Base-by-base conservation (phyloP, 2,797 vertebrate species). In the Mycteria americana region DNA sequence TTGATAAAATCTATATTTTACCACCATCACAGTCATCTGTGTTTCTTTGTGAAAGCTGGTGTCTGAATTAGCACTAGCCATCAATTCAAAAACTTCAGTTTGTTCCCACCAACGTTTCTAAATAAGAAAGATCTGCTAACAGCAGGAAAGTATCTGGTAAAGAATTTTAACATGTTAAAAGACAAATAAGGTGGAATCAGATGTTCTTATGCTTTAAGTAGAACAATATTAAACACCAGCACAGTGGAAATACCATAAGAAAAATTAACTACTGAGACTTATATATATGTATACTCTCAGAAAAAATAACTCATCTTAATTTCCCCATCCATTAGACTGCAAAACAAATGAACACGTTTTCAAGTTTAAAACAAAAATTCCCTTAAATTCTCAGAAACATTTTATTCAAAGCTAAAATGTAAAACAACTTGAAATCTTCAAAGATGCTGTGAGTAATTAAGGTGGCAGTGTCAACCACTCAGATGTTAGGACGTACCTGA, bases 401-500 rank as follows among this genome's bases (percentile, higher is more conserved):
- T 70, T 63, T 45, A 78, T 31, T 92, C 65, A 62, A 93, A 86
- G 18, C 10, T 69, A 63, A 88, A 91, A 77, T 2, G 3, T 33
- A 41, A 80, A 93, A 83, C 12, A 67, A 35, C 25, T 24, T 77
- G 16, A 67, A 70, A 37, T 11, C 41, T 27, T 64, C 23, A 56
- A 74, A 89, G n/a, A 31, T 11, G 7, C 30, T 77, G 15, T 35
- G 56, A 69, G 39, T 56, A 76, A 51, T 15, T 69, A 60, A 10
- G 18, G 23, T 11, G 17, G 23, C 21, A 78, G 35, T 2, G 10
- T 28, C 59, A 59, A 57, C 5, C 12, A 24, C 16, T 11, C 9
- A 11, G 54, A 72, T 2, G 0, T 56, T 18, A 37, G 10, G 10
- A 27, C 0, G 0, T 10, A 63, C 19, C 35, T 27, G 19, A 88